Evolutionary conservation across 2,797 vertebrate genomes (phyloP), one percentile per base, ranked within the genome.

Genomic region (Mus spretus): DNA sequence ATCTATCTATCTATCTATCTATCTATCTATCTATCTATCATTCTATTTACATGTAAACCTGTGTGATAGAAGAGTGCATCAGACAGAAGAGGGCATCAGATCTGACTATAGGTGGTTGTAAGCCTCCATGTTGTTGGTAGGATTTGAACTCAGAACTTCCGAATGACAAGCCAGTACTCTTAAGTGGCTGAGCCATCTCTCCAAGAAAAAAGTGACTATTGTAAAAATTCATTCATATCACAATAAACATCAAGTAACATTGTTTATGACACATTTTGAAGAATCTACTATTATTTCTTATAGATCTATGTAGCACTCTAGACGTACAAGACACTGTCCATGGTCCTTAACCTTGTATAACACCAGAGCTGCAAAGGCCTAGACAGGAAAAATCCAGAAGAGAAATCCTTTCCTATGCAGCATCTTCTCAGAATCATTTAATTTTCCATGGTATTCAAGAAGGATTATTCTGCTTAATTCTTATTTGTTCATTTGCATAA

Each of bases 221-320:
- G 95, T 95, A 91, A 94, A 94, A 95, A 94, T 84, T 91, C 89
- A 83, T 93, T 96, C 86, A 81, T 63, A 94, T 96, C 84, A 26
- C 57, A 22, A 77, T 47, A 87, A 89, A 89, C 75, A 94, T 96
- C 89, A 96, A 95, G 59, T 93, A 26, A 12, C 34, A 72, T 89
- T 89, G 8, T 15, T 53, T 96, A 61, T 84, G 77, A 81, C 95
- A n/a, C 1, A 47, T 89, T 96, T 96, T 96, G 61, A 94, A 96
- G 79, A 95, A 89, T 47, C 53, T 22, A 26, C 9, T 61, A 53
- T 95, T 96, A 94, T 93, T 94, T 74, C 6, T 63, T 89, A 67
- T 26, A 92, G 78, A 95, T 90, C 53, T 87, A 47, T 50, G 26
- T 7, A 81, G 84, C 81, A 70, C 11, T 24, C 20, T 20, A 6